Evolutionary conservation across 2,113 vertebrate genomes (phyloP).

Genomic region (Haemorhous mexicanus): DNA sequence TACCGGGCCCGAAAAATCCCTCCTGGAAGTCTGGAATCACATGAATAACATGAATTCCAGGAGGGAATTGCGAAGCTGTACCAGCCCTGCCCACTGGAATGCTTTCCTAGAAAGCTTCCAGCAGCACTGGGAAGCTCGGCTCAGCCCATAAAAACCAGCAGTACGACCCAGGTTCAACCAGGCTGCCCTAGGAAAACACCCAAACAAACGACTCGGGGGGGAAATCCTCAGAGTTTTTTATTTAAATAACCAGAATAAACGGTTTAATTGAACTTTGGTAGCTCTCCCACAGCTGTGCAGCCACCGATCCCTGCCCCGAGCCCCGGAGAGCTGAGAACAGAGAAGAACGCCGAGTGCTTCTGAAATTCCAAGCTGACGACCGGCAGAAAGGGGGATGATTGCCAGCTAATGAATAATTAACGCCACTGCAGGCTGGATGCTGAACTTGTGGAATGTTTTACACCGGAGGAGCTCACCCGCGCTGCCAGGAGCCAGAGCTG

Average conservation of each 20-base stretch:
- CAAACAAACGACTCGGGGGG: neutral
- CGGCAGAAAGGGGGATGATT: neutral
- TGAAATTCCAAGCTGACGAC: neutral
- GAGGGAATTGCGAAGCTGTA: neutral
- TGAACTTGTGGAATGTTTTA: neutral
- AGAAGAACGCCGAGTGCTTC: accelerated
- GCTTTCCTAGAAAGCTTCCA: neutral
- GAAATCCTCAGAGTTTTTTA: neutral
- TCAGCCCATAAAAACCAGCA: neutral
- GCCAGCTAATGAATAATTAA: neutral
- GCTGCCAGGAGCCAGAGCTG: neutral
- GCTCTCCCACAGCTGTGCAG: neutral
- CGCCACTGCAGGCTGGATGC: neutral
- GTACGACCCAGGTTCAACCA: neutral
- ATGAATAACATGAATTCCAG: neutral
- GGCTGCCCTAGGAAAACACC: neutral
- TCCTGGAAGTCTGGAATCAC: no score
- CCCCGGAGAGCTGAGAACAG: neutral
- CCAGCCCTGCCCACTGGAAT: neutral
- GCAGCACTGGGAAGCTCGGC: neutral
- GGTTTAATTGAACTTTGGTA: neutral
- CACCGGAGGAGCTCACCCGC: neutral
- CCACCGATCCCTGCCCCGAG: neutral
- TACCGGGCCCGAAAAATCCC: neutral
- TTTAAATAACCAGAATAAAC: neutral